Base-by-base conservation (phyloP, 2,888 invertebrate species). In the Andrena fulva region DNA sequence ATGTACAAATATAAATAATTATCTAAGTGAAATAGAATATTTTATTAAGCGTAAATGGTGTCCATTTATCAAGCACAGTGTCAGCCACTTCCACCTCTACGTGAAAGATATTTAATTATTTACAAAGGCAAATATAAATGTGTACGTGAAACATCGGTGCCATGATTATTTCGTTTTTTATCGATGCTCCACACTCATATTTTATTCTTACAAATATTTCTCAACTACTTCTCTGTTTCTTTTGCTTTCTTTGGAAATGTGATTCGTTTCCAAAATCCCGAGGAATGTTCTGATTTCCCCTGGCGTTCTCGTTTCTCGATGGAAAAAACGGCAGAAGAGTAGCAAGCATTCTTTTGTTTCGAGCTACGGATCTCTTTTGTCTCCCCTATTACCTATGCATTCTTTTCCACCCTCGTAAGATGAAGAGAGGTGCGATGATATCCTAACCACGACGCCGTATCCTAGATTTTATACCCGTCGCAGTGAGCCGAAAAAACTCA, bases 381-480 rank as follows among this genome's bases (percentile, higher is more conserved):
- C 64, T 42, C 8, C 3, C 12, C 8, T 5, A 1, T 68, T 54
- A 50, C 5, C 29, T 31, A 42, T 56, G 42, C 54, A 54, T 54
- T 66, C 2, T 16, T 16, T 27, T 24, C 2, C 16, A n/a, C 6
- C 8, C 24, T 3, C 16, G 2, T 2, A 24, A 54, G 6, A 60
- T 29, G 60, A 60, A 48, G 59, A 29, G 33, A 62, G 31, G 8
- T 27, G 50, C 35, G 63, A 68, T n/a, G 62, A 63, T 63, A 56
- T 31, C 64, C 48, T 33, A 68, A 48, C 63, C n/a, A 52, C 42
- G 31, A 33, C 48, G 27, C 1, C 8, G 6, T 66, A 59, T 66
- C 20, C 80, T n/a, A 64, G 52, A 66, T 80, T 69, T 80, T 33
- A 67, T 66, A 56, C n/a, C 33, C 56, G 74, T 67, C 70, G 35